These are phyloP conservation scores for Penaeus indicus DNA, from an alignment of 1,140 invertebrate genomes.

Conservation along the genomic window DNA sequence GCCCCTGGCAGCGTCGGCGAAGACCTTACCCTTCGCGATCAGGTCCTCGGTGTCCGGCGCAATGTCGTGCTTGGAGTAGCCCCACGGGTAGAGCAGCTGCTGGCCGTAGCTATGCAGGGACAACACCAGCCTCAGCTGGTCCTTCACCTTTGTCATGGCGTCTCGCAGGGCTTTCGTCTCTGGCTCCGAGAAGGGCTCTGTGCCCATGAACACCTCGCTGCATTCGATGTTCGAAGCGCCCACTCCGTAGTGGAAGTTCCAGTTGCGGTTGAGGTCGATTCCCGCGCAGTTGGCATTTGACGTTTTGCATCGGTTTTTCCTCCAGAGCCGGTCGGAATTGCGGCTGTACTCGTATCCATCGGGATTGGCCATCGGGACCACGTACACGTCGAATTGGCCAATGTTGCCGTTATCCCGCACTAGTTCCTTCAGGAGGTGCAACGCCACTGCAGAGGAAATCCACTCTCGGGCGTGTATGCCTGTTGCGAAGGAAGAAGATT, in stretches of 20 bases:
- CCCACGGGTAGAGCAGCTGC: constrained; percentile 12
- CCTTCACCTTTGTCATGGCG: constrained; percentile 60
- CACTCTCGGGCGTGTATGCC: too few species aligned
- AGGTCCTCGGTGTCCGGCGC: neutral
- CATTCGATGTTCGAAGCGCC: constrained; percentile 72
- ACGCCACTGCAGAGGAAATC: too few species aligned
- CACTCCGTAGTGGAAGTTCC: too few species aligned
- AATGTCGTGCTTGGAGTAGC: neutral
- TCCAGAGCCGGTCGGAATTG: too few species aligned
- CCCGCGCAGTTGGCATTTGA: too few species aligned
- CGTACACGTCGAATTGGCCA: constrained; percentile 84
- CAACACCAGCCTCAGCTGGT: constrained; percentile 74
- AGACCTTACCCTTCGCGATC: too few species aligned
- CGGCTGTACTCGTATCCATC: constrained; percentile 83
- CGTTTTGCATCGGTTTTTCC: too few species aligned
- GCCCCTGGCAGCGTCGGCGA: too few species aligned
- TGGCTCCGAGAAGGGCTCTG: constrained; percentile 88
- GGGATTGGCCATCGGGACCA: constrained; percentile 85
- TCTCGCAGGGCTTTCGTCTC: constrained; percentile 83
- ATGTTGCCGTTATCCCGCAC: constrained; percentile 74
- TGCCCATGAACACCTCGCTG: constrained; percentile 87
- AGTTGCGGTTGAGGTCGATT: too few species aligned
- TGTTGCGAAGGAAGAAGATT: too few species aligned
- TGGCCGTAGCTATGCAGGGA: neutral
- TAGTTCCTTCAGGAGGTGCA: too few species aligned